Base-by-base conservation (phyloP, 1,140 invertebrate species). In the Daktulosphaira vitifoliae region DNA sequence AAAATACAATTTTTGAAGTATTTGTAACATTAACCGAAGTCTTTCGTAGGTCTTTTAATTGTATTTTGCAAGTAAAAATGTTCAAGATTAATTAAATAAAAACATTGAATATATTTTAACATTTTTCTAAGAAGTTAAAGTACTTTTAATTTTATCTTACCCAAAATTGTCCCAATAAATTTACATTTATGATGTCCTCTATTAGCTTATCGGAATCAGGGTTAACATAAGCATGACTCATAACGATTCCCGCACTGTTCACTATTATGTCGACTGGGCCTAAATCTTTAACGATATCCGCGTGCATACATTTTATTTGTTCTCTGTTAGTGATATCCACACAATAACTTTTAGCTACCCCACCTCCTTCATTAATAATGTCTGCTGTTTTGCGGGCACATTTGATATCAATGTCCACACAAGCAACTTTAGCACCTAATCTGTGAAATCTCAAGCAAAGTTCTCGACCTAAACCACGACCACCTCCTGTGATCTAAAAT, bases 401-500 rank as follows among this genome's bases (percentile, higher is more conserved):
- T 23, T 66, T 65, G 0, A 68, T 49, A 48, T 74, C 68, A 2
- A 68, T 65, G 54, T 78, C 77, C 11, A 76, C 69, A 46, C 75
- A 77, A 39, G 75, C 68, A 9, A 78, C 72, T 37, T 71, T 72
- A 51, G 76, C 77, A 9, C 76, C 75, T 13, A 54, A 67, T 26
- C 52, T 70, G 0, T 73, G 70, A 25, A 78, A 78, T 68, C 75
- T 73, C 8, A 73, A 68, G 2, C 73, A 75, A 16, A 78, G 53
- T 1, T 66, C 70, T 38, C 70, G 71, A 8, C 77, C 86, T 44
- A 88, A 77, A 15, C 85, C 86, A 71, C 83, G 76, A 29, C 83
- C 84, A 49, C 83, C 80, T 38, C 86, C 86, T 59, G 86, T 81
- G 15, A 87, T 77, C 83, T 86, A 70, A 50, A 16, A 48, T 18